Evolutionary conservation across 2,797 vertebrate species (phyloP).

Genomic region (Odontamblyopus rebecca): DNA sequence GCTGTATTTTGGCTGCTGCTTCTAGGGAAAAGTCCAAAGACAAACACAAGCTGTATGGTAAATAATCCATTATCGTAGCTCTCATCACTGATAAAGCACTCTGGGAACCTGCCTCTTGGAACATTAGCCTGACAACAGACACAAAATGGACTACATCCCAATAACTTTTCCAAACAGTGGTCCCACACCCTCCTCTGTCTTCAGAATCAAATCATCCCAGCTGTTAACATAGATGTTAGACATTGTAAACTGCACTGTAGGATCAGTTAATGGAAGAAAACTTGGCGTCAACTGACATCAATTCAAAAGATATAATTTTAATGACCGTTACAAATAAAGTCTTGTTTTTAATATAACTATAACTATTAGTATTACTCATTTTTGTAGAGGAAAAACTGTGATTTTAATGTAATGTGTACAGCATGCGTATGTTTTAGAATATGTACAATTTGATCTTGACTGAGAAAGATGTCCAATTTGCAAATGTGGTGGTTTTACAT

Average conservation of each 20-base stretch:
- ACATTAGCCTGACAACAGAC: slow-evolving; percentile 18
- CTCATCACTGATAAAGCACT: slow-evolving; percentile 46
- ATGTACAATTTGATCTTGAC: background rate
- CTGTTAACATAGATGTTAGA: slow-evolving; percentile 39
- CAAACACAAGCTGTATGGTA: slow-evolving; percentile 45
- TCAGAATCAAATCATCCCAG: slow-evolving; percentile 33
- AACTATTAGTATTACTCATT: background rate
- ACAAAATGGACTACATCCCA: slow-evolving; percentile 25
- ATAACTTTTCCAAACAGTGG: slow-evolving; percentile 27
- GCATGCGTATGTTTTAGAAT: background rate
- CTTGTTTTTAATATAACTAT: background rate
- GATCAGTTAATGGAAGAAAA: background rate
- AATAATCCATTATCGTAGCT: slow-evolving; percentile 39
- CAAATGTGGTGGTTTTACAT: background rate
- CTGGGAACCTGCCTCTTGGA: slow-evolving; percentile 26
- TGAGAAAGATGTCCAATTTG: background rate
- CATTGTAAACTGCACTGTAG: background rate
- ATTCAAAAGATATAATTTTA: background rate
- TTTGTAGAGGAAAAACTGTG: background rate
- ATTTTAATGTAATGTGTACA: background rate
- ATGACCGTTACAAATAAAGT: background rate
- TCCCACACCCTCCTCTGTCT: slow-evolving; percentile 21
- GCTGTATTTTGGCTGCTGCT: slow-evolving; percentile 70
- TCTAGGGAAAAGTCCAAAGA: slow-evolving; percentile 49
- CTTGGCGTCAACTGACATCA: background rate